Evolutionary conservation across 1,140 invertebrate genomes (phyloP).

Genomic region (Latrodectus geometricus): DNA sequence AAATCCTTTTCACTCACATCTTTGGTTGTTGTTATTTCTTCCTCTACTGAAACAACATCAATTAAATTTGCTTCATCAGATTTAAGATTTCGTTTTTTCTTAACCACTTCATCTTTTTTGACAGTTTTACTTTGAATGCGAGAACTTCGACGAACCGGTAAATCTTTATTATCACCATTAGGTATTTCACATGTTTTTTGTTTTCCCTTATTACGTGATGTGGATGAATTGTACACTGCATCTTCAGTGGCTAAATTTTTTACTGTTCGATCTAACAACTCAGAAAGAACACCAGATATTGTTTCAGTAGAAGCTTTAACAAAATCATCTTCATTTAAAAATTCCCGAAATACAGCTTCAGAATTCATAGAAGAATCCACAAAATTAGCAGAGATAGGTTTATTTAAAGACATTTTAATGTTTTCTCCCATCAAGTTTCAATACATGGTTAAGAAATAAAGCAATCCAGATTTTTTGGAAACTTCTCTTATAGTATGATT

Average conservation of each 20-base stretch:
- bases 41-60: not conserved
- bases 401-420: too few species aligned
- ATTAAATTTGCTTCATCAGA: not conserved
- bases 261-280: not conserved
- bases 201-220: not conserved
- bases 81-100: not conserved
- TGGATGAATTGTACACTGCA: not conserved
- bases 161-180: slow-evolving; percentile 11
- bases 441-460: too few species aligned
- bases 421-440: too few species aligned
- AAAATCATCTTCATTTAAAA: not conserved
- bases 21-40: not conserved
- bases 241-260: not conserved
- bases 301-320: not conserved
- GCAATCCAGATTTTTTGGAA: too few species aligned
- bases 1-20: not conserved
- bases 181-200: not conserved
- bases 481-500: too few species aligned
- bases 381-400: too few species aligned
- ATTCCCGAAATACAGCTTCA: not conserved
- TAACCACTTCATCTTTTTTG: slow-evolving; percentile 21
- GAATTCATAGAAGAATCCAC: too few species aligned
- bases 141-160: slow-evolving; percentile 21
- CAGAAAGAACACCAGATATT: not conserved
- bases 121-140: slow-evolving; percentile 20